Evolutionary conservation across 2,797 vertebrate species (phyloP).

Genomic region (Eleutherodactylus coqui): DNA sequence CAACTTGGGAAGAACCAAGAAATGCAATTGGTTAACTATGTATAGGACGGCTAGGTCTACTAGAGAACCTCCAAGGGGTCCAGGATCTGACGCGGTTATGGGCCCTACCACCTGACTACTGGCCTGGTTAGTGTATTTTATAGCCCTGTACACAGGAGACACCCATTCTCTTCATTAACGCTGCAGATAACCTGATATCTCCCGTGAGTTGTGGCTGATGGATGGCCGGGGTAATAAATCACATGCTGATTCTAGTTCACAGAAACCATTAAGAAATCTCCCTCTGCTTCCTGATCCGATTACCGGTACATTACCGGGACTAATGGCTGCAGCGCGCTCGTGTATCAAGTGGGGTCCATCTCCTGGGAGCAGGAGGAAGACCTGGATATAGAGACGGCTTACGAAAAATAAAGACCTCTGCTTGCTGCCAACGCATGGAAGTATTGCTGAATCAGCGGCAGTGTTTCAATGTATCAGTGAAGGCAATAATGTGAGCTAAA

Average conservation of each 20-base stretch:
- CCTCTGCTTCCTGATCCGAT: constrained; percentile 48
- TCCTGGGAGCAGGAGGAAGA: too few species aligned
- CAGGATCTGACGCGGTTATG: too few species aligned
- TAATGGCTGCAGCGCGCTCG: background rate
- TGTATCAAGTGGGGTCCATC: background rate
- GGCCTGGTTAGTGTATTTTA: too few species aligned
- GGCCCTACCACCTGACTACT: too few species aligned
- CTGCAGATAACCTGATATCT: background rate
- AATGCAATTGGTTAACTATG: too few species aligned
- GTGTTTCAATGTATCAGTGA: background rate
- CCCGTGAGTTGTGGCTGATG: background rate
- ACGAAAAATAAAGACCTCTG: background rate
- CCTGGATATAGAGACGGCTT: too few species aligned
- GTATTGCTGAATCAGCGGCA: background rate
- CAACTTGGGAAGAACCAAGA: too few species aligned
- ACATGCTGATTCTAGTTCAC: constrained; percentile 1
- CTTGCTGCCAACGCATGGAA: background rate
- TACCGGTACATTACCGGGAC: constrained; percentile 28
- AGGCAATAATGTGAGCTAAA: too few species aligned
- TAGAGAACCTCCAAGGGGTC: too few species aligned
- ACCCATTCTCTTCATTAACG: background rate
- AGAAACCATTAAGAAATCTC: constrained; percentile 47
- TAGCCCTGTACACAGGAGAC: too few species aligned
- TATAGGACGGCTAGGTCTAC: too few species aligned
- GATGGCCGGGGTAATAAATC: constrained; percentile 30